Base-by-base conservation (phyloP, 2,888 invertebrate genomes). In the Philhelius pedissequus region DNA sequence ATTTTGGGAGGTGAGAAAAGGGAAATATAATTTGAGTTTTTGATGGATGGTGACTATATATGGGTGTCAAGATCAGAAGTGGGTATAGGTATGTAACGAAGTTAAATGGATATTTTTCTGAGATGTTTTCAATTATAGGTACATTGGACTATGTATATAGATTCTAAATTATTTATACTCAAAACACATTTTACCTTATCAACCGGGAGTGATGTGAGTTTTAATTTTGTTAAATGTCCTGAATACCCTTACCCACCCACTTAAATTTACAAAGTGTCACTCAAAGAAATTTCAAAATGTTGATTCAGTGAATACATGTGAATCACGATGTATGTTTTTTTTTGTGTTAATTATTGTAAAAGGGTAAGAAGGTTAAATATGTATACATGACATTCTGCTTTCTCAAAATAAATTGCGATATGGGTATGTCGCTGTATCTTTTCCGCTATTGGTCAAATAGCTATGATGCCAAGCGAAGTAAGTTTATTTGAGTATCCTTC, bases 31-130 rank as follows among this genome's bases (percentile, higher is more conserved):
- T 52, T 58, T 43, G 43, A 62, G 43, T 43, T 62, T 62, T 43
- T 62, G 62, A 62, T 62, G 62, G 43, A 62, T 62, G 60, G 43
- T 62, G 38, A 20, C 40, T 66, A 11, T 32, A n/a, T 30, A 66
- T 13, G 22, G 45, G 45, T 48, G 15, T 30, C 25, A 2, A 18
- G 20, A 32, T 66, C 48, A 32, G 2, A 35, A 38, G n/a, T 25
- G 6, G n/a, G n/a, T n/a, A 11, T 45, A 48, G 2, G 20, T 45
- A 48, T 2, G 20, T 40, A 25, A 66, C 13, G 62, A 64, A 45
- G 62, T 64, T 48, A 66, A 48, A 43, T 40, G 7, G 13, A 27
- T 27, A 25, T 40, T 43, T 38, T n/a, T 40, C 7, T 25, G 6
- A 15, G 18, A 27, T 13, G 43, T 27, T 43, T 43, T 62, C 15